A percentile compares a stretch with the other conserved stretches of the same genome.
phyloP scores from a whole-genome alignment of 2,113 vertebrate species.

The Tautogolabrus adspersus region DNA sequence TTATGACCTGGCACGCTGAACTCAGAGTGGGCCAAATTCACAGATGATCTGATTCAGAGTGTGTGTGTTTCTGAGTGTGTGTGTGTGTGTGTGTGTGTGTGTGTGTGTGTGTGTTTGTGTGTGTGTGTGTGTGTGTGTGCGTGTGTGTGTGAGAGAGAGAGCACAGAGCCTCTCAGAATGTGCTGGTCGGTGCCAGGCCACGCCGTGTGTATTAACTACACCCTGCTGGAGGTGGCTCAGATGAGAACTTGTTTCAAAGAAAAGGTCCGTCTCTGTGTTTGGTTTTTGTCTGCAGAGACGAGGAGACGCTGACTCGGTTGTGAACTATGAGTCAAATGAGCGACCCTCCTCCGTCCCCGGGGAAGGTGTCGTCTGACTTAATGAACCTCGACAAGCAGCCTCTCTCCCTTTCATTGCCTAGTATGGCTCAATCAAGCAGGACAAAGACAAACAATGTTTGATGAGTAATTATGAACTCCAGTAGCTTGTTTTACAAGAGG shows the following conservation, averaged over 20 bases:
- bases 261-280: slow-evolving; percentile 11
- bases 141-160: neutral
- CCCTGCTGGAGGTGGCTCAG: slow-evolving; percentile 37
- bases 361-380: slow-evolving; percentile 61
- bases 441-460: slow-evolving; percentile 7
- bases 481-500: neutral
- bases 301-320: slow-evolving; percentile 41
- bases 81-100: slow-evolving; percentile 9
- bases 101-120: slow-evolving; percentile 15
- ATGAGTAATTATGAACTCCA: neutral
- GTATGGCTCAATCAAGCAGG: slow-evolving; percentile 50
- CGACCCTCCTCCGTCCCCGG: slow-evolving; percentile 43
- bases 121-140: slow-evolving; percentile 14
- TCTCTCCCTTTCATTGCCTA: slow-evolving; percentile 38
- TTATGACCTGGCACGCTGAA: slow-evolving; percentile 69
- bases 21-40: slow-evolving; percentile 64
- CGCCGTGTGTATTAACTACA: slow-evolving; percentile 53
- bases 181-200: slow-evolving; percentile 42
- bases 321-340: slow-evolving; percentile 67
- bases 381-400: slow-evolving; percentile 62
- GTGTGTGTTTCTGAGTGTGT: slow-evolving; percentile 16
- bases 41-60: slow-evolving; percentile 65
- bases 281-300: slow-evolving; percentile 28
- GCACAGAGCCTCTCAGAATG: slow-evolving; percentile 49
- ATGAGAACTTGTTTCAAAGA: slow-evolving; percentile 33